Evolutionary conservation across 2,113 vertebrate genomes (phyloP).

Genomic region (Myanophis thanlyinensis): DNA sequence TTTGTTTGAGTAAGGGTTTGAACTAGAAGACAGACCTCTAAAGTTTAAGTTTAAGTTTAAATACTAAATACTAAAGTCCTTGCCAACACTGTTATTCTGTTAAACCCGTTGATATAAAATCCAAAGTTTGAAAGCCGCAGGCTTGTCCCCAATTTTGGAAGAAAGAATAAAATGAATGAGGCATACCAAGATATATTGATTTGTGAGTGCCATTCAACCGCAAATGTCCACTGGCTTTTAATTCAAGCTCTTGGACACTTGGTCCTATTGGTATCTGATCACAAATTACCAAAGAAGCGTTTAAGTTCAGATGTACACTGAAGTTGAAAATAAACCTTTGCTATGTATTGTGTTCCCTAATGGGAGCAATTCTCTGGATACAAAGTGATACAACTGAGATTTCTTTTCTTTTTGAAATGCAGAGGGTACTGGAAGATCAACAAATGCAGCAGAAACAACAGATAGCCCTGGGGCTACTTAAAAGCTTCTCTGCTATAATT

Average conservation of each 20-base stretch:
- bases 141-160: conserved; percentile 8
- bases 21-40: too few relatives aligned
- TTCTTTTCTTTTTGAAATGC: conserved; percentile 1
- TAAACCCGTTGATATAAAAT: conserved; percentile 11
- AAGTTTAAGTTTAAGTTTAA: too few relatives aligned
- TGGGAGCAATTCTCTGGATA: neutral
- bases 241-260: neutral
- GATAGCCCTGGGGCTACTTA: neutral
- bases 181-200: conserved; percentile 8
- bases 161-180: conserved; percentile 24
- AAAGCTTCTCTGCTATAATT: neutral
- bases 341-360: neutral
- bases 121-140: conserved; percentile 15
- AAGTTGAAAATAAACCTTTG: neutral
- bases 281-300: neutral
- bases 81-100: too few relatives aligned
- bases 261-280: conserved; percentile 1
- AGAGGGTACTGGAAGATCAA: neutral
- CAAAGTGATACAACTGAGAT: neutral
- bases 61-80: too few relatives aligned
- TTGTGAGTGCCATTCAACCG: neutral
- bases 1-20: too few relatives aligned
- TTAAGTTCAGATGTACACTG: neutral
- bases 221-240: conserved; percentile 12
- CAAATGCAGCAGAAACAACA: neutral